Conservation (phyloP, 2,113 vertebrate genomes). For the Calyptomena viridis region DNA sequence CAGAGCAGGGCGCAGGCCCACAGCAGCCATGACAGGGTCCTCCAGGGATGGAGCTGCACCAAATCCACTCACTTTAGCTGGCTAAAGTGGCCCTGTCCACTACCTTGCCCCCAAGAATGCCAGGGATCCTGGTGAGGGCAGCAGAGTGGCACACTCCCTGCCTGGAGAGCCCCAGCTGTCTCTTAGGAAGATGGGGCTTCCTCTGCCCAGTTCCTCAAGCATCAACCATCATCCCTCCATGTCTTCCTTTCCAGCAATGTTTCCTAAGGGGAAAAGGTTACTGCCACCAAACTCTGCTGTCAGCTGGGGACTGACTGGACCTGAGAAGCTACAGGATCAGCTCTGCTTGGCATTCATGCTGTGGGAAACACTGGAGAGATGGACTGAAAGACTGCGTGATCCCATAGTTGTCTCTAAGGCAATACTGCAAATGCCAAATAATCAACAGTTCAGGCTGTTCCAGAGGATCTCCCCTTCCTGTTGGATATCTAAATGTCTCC, state of each 20-base stretch:
- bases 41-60: neutral
- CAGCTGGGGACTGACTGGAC: neutral
- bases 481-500: accelerated
- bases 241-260: neutral
- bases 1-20: accelerated
- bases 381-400: neutral
- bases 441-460: neutral
- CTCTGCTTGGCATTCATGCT: neutral
- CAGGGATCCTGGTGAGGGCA: neutral
- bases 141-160: neutral
- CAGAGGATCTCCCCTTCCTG: neutral
- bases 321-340: neutral
- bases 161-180: neutral
- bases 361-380: neutral
- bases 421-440: neutral
- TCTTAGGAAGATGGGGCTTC: accelerated
- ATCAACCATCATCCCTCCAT: neutral
- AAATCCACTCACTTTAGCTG: neutral
- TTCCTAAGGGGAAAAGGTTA: neutral
- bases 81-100: neutral
- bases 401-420: neutral
- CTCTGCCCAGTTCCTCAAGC: neutral
- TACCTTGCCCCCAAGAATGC: neutral
- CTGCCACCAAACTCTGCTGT: neutral
- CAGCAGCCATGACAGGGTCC: neutral